Conservation (phyloP, 2,113 vertebrate genomes). For the Gambusia affinis region DNA sequence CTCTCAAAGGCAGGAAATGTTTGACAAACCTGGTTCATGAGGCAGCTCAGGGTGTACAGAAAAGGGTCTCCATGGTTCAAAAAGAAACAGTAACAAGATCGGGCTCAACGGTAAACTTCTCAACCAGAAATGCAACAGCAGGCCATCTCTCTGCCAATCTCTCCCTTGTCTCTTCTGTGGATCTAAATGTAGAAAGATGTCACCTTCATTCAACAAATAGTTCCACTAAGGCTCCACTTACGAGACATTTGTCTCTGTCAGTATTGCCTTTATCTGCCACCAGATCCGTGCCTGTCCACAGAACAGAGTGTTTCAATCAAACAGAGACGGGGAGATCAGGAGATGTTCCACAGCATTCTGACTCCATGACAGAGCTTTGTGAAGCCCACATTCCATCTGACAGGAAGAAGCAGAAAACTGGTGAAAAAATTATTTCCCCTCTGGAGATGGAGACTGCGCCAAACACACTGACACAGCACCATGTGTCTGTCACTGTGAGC, state of each 20-base stretch:
- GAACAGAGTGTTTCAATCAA: constrained; percentile 27
- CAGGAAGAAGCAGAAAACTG: constrained; percentile 88
- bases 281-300: constrained; percentile 28
- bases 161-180: constrained; percentile 18
- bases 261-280: constrained; percentile 37
- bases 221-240: constrained; percentile 50
- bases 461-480: constrained; percentile 32
- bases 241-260: constrained; percentile 61
- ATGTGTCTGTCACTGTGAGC: constrained; percentile 9
- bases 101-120: constrained; percentile 4
- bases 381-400: constrained; percentile 81
- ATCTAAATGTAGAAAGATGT: constrained; percentile 30
- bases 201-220: constrained; percentile 38
- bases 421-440: constrained; percentile 47
- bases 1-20: constrained; percentile 58
- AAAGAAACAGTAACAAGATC: constrained; percentile 33
- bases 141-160: constrained; percentile 32
- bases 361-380: constrained; percentile 28
- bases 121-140: constrained; percentile 22
- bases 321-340: constrained; percentile 38
- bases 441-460: constrained; percentile 37
- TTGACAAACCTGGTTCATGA: constrained; percentile 47
- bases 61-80: constrained; percentile 2
- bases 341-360: constrained; percentile 10
- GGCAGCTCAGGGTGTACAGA: constrained; percentile 56